Percentiles rank a stretch among this genome's conserved stretches.
Conservation (phyloP, 2,888 invertebrate species). For the Sphaeridia pumilis region DNA sequence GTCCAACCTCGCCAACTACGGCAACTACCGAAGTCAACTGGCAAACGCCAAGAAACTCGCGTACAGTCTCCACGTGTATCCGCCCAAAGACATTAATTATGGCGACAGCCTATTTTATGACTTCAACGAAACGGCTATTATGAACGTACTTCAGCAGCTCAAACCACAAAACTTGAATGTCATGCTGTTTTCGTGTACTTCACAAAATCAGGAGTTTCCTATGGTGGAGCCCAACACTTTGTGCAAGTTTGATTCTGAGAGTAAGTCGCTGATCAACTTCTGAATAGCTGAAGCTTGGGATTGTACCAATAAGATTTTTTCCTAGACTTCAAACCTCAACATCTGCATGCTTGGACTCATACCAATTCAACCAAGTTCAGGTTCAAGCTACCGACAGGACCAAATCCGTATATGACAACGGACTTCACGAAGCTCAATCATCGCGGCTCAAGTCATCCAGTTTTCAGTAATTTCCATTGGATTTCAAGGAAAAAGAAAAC, state of each 20-base stretch:
- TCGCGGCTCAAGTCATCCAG: neutral
- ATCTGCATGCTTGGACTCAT: neutral
- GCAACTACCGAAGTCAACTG: constrained; percentile 4
- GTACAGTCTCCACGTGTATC: constrained; percentile 2
- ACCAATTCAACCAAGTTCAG: neutral
- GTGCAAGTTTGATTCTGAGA: constrained; percentile 1
- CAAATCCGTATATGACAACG: constrained; percentile 11
- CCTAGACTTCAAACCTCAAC: neutral
- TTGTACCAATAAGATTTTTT: no score
- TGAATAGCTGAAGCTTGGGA: no score
- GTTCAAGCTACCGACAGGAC: neutral
- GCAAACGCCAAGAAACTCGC: constrained; percentile 9
- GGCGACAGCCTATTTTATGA: constrained; percentile 9
- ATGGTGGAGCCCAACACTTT: neutral
- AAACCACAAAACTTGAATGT: constrained; percentile 6
- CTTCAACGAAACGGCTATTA: constrained; percentile 6
- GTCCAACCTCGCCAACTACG: constrained; percentile 4
- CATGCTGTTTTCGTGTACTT: constrained; percentile 11
- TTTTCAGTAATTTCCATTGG: constrained; percentile 3
- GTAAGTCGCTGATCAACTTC: no score
- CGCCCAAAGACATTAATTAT: constrained; percentile 5
- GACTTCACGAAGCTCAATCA: constrained; percentile 5
- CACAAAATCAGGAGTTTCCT: neutral
- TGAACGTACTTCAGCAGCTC: neutral
- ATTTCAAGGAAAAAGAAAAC: no score